phyloP scores from a whole-genome alignment of 1,140 invertebrate genomes.

The Druon quercuslanigerum region DNA sequence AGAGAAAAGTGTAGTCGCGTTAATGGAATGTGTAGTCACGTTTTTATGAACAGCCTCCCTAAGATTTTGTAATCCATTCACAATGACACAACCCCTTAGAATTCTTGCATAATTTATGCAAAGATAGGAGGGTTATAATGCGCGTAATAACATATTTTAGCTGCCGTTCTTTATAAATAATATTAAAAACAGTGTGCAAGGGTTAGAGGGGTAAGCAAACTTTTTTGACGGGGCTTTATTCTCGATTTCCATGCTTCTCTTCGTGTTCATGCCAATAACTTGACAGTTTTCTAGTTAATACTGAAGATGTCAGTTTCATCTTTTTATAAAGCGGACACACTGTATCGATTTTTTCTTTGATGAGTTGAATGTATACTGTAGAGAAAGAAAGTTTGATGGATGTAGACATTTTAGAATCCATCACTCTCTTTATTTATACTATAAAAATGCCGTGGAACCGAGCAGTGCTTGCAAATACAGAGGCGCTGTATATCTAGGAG shows the following conservation, averaged over 20 bases:
- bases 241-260: background rate
- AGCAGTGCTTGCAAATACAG: background rate
- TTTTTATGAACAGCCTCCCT: background rate
- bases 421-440: background rate
- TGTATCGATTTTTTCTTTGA: background rate
- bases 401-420: background rate
- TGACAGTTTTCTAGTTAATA: background rate
- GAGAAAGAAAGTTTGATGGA: conserved; percentile 11
- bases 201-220: background rate
- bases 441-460: background rate
- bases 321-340: background rate
- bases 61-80: conserved; percentile 5
- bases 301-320: background rate
- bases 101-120: background rate
- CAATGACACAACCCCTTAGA: background rate
- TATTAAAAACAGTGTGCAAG: conserved; percentile 2
- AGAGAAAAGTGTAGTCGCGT: conserved; percentile 21
- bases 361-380: background rate
- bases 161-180: background rate
- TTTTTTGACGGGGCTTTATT: background rate
- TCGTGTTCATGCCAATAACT: background rate
- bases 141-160: background rate
- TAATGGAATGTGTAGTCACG: conserved; percentile 28
- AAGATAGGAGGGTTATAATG: background rate
- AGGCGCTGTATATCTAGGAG: background rate